Base-by-base conservation (phyloP, 2,888 invertebrate genomes). In the Nezara viridula region DNA sequence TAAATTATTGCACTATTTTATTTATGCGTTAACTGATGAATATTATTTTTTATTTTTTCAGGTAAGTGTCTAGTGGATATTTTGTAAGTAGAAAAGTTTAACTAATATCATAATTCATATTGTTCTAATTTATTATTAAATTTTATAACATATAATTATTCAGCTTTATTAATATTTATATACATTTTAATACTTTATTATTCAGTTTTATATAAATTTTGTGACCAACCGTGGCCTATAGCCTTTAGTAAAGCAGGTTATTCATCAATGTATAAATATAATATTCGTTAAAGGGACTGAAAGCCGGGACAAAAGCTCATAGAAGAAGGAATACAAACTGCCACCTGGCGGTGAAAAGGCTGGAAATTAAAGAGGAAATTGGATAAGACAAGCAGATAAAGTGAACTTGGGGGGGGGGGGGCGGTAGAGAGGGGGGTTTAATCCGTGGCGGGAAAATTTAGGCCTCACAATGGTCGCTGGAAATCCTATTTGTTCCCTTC, bases 291-390 rank as follows among this genome's bases (percentile, higher is more conserved):
- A 27, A 27, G 27, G 0, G 27, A 27, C 12, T 60, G 12, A 14
- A n/a, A 27, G 27, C n/a, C 4, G 10, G 14, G 19, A 66, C 66
- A 66, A 66, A 66, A 66, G 66, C 27, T 3, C 32, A 19, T 19
- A 19, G 14, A 32, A 32, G 32, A 66, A 66, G 32, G 37, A 66
- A 19, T 19, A 66, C 66, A 32, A 32, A 66, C 19, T 66, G 66
- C 16, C 66, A 66, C 27, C 66, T 66, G 66, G 16, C 14, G 32
- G 66, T 66, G 66, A 66, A 66, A 66, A 32, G 32, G 66, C 19
- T 66, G 66, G 66, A 66, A 66, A 66, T 66, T 66, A 66, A 66
- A 37, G 16, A 66, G 66, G 66, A 66, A 66, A 66, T 66, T 66
- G 66, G 66, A 66, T 66, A 66, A 66, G 66, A 37, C 32, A 66